phyloP scores from a whole-genome alignment of 2,888 invertebrate genomes.

The Selenia dentaria region DNA sequence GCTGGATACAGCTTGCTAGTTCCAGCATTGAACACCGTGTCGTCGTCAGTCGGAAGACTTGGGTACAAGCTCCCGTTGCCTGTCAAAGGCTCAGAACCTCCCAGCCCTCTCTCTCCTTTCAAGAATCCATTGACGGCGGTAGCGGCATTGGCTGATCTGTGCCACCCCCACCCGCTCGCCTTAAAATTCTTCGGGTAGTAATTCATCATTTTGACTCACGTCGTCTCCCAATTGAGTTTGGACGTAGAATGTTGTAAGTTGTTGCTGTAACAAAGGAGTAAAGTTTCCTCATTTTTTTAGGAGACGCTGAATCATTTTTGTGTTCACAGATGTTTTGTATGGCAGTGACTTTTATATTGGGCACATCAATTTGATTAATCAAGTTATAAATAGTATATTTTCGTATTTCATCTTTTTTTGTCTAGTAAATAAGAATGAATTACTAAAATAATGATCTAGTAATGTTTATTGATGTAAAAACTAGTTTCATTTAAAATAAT shows the following conservation, averaged over 20 bases:
- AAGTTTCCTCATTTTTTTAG: conserved; percentile 19
- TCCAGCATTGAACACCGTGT: conserved; percentile 57
- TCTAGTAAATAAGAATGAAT: too few relatives aligned
- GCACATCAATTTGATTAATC: too few relatives aligned
- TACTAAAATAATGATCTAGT: too few relatives aligned
- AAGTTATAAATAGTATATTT: too few relatives aligned
- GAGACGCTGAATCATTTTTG: not conserved
- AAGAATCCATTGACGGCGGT: conserved; percentile 68
- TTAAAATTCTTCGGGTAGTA: conserved; percentile 78
- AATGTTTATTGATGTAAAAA: too few relatives aligned
- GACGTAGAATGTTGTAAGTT: conserved; percentile 32
- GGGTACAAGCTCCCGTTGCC: conserved; percentile 68
- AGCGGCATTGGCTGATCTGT: conserved; percentile 57
- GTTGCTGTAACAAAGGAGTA: conserved; percentile 42
- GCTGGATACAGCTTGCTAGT: conserved; percentile 67
- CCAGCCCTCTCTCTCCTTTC: conserved; percentile 63
- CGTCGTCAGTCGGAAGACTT: conserved; percentile 64
- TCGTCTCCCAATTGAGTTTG: conserved; percentile 34
- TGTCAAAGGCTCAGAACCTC: conserved; percentile 45
- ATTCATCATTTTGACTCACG: conserved; percentile 42
- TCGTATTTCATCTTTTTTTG: too few relatives aligned
- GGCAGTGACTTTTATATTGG: too few relatives aligned
- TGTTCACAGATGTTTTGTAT: not conserved
- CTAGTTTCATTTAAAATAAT: too few relatives aligned
- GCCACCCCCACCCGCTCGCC: conserved; percentile 80